Conservation (phyloP, 2,113 vertebrate genomes). For the Hyla sarda region DNA sequence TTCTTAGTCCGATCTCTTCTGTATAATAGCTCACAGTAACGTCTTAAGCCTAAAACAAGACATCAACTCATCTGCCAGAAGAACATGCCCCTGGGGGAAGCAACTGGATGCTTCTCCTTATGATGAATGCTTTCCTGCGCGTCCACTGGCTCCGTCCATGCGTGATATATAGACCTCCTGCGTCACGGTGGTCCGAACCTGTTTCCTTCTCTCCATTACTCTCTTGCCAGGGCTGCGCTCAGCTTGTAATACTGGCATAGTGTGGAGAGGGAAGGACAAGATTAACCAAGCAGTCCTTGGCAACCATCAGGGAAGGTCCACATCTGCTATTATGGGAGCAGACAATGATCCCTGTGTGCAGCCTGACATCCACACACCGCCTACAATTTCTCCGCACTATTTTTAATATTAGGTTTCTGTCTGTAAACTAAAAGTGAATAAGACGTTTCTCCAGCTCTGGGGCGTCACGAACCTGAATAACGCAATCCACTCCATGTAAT, state of each 20-base stretch:
- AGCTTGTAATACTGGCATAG: neutral
- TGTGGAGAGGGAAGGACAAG: slow-evolving; percentile 1
- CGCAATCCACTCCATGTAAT: neutral
- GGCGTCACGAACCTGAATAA: neutral
- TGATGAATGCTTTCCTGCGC: neutral
- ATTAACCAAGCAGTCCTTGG: slow-evolving; percentile 24
- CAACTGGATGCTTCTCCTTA: neutral
- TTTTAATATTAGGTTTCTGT: slow-evolving; percentile 31
- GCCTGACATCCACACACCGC: slow-evolving; percentile 6
- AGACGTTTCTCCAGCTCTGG: neutral
- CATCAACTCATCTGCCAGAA: slow-evolving; percentile 18
- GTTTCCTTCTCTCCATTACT: slow-evolving; percentile 3
- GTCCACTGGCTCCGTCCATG: neutral
- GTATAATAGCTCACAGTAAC: too few relatives aligned
- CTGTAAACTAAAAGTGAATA: neutral
- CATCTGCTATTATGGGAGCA: slow-evolving; percentile 28
- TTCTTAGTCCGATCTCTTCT: too few relatives aligned
- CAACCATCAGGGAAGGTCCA: slow-evolving; percentile 7
- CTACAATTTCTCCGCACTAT: slow-evolving; percentile 4
- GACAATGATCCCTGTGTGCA: slow-evolving; percentile 30
- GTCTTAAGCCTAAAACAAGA: slow-evolving; percentile 17
- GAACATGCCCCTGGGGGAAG: neutral
- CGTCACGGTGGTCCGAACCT: slow-evolving; percentile 32
- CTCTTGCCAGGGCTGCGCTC: slow-evolving; percentile 1
- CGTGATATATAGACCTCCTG: slow-evolving; percentile 20